Evolutionary conservation across 2,888 invertebrate genomes (phyloP).

Genomic region (Coelogynopora nodosa): DNA sequence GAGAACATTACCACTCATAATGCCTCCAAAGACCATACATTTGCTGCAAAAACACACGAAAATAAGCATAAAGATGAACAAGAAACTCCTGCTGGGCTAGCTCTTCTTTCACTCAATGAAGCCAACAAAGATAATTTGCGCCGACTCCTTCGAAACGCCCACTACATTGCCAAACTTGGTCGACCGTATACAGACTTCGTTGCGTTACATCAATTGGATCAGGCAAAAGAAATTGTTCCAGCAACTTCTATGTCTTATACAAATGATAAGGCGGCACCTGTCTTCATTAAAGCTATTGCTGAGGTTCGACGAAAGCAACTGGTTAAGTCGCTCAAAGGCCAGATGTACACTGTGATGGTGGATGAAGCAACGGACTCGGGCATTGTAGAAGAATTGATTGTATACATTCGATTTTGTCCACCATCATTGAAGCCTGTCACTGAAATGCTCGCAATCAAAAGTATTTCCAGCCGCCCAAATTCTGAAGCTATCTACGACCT

Average conservation of each 20-base stretch:
- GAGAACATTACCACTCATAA: slow-evolving; percentile 31
- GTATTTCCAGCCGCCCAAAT: slow-evolving; percentile 31
- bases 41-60: slow-evolving; percentile 31
- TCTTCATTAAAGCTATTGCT: slow-evolving; percentile 31
- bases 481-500: slow-evolving; percentile 31
- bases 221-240: slow-evolving; percentile 31
- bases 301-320: slow-evolving; percentile 31
- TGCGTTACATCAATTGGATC: slow-evolving; percentile 29
- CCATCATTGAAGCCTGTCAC: slow-evolving; percentile 31
- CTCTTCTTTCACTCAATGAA: slow-evolving; percentile 31
- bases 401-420: slow-evolving; percentile 31
- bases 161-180: slow-evolving; percentile 29
- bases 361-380: slow-evolving; percentile 29
- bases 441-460: slow-evolving; percentile 29
- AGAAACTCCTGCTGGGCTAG: slow-evolving; percentile 31
- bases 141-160: slow-evolving; percentile 31
- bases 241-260: slow-evolving; percentile 31
- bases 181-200: slow-evolving; percentile 29
- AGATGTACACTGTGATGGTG: slow-evolving; percentile 31
- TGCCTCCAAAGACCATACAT: slow-evolving; percentile 31
- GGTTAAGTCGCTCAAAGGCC: slow-evolving; percentile 31
- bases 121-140: slow-evolving; percentile 31
- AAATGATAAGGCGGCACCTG: slow-evolving; percentile 31
- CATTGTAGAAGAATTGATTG: slow-evolving; percentile 31
- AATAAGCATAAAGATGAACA: slow-evolving; percentile 31